These are phyloP conservation scores for Nannobrachium achirus DNA, from an alignment of 2,113 vertebrate species.

Conservation along the genomic window DNA sequence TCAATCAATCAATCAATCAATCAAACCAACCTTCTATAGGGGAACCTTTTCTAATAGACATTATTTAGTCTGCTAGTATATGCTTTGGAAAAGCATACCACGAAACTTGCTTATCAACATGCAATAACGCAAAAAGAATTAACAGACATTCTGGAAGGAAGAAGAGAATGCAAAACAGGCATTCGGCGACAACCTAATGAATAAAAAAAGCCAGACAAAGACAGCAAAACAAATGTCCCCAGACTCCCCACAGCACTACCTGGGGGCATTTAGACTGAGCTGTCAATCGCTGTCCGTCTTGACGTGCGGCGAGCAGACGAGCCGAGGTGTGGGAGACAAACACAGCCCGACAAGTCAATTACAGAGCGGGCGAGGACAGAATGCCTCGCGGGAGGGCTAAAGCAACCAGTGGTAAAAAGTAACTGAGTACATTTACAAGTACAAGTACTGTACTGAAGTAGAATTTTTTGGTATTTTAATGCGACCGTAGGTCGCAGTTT, in stretches of 20 bases:
- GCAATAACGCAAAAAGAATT: not conserved
- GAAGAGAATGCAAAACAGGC: not conserved
- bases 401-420: slow-evolving; percentile 9
- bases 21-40: no score
- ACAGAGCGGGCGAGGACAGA: slow-evolving; percentile 60
- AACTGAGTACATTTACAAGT: no score
- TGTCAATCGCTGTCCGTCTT: slow-evolving; percentile 67
- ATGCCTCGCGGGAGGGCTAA: slow-evolving; percentile 67
- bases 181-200: not conserved
- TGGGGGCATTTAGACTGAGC: slow-evolving; percentile 16
- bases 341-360: slow-evolving; percentile 70
- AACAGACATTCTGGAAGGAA: not conserved
- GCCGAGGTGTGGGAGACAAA: slow-evolving; percentile 54
- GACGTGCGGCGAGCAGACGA: slow-evolving; percentile 68
- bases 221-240: not conserved
- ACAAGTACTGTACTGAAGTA: no score
- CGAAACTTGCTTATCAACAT: not conserved
- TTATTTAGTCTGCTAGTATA: not conserved
- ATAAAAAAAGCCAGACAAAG: not conserved
- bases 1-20: no score
- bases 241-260: slow-evolving; percentile 15
- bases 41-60: no score
- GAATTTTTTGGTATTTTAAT: no score
- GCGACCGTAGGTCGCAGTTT: no score
- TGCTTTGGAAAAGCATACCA: no score